These are phyloP conservation scores for Himalopsyche tibetana DNA, from an alignment of 2,888 invertebrate species.

Conservation along the genomic window DNA sequence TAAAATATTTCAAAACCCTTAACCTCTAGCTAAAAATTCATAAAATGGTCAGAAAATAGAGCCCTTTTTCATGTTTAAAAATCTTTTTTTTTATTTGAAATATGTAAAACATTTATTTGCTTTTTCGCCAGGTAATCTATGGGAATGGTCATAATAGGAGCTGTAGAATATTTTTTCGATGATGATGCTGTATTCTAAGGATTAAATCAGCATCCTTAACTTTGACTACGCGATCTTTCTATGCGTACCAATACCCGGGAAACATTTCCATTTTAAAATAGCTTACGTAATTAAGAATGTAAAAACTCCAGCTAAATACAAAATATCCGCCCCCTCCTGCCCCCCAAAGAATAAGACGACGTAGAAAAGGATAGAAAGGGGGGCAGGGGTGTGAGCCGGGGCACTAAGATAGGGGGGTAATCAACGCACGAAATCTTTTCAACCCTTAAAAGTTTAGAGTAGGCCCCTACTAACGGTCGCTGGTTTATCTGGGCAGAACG, in stretches of 20 bases:
- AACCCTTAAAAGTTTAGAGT: constrained; percentile 80
- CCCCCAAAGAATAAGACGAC: constrained; percentile 26
- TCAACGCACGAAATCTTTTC: constrained; percentile 82
- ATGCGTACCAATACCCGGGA: constrained; percentile 29
- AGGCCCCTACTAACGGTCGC: constrained; percentile 63
- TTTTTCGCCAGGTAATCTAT: too few species aligned
- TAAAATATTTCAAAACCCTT: too few species aligned
- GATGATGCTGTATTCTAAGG: too few species aligned
- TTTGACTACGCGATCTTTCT: constrained; percentile 29
- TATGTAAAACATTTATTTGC: too few species aligned
- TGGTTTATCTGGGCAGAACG: constrained; percentile 61
- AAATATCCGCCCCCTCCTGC: constrained; percentile 25
- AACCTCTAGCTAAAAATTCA: too few species aligned
- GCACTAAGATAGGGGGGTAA: constrained; percentile 70
- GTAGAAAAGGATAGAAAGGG: constrained; percentile 43
- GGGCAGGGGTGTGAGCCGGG: constrained; percentile 50
- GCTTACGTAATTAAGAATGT: constrained; percentile 34
- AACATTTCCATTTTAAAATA: constrained; percentile 26
- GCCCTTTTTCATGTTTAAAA: too few species aligned
- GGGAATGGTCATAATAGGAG: too few species aligned
- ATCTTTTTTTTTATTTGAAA: too few species aligned
- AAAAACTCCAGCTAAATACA: constrained; percentile 34
- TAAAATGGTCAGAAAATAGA: too few species aligned
- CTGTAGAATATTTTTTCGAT: too few species aligned
- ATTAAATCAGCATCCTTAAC: constrained; percentile 30